phyloP scores from a whole-genome alignment of 2,113 vertebrate genomes.

The Engystomops pustulosus region DNA sequence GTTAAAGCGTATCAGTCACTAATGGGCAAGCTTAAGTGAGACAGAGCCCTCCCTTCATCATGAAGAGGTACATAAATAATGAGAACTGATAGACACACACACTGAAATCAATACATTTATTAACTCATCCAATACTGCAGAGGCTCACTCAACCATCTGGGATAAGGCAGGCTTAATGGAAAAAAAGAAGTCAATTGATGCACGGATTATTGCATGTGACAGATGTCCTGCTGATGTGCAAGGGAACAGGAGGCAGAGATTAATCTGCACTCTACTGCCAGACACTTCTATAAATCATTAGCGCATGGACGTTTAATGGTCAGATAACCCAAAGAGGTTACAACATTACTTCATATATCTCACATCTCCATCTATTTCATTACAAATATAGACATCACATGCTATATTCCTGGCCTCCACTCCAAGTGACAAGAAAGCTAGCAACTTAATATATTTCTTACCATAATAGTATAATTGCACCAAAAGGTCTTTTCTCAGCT shows the following conservation, averaged over 20 bases:
- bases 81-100: background rate
- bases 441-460: no score
- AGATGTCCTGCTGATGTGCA: slow-evolving; percentile 36
- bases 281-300: slow-evolving; percentile 22
- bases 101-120: slow-evolving; percentile 42
- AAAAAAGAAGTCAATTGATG: slow-evolving; percentile 39
- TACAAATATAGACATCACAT: no score
- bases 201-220: slow-evolving; percentile 44
- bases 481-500: no score
- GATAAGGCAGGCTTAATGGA: slow-evolving; percentile 30
- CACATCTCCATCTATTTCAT: no score
- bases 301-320: slow-evolving; percentile 3
- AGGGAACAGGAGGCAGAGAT: slow-evolving; percentile 9
- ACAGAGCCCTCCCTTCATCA: background rate
- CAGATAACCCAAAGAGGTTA: background rate
- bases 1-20: background rate
- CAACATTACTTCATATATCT: no score
- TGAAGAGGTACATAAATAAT: background rate
- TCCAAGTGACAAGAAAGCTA: no score
- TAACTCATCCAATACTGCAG: slow-evolving; percentile 12
- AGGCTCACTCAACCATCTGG: background rate
- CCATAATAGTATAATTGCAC: no score
- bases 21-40: background rate
- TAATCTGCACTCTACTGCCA: slow-evolving; percentile 17
- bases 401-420: no score